Conservation (phyloP, 2,888 invertebrate genomes). For the Scaptomyza polygonia region DNA sequence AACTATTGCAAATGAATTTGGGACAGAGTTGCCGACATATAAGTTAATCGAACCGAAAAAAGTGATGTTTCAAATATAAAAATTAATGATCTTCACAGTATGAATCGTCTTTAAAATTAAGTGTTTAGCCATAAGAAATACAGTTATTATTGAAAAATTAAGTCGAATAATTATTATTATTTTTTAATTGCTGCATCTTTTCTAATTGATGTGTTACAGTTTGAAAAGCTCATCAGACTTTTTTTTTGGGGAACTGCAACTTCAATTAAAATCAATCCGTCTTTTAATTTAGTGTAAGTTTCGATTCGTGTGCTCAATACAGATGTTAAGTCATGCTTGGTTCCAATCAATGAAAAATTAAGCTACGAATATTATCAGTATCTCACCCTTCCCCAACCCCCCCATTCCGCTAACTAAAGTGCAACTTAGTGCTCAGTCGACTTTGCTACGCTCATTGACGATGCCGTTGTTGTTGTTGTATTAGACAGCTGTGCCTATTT, state of each 20-base stretch:
- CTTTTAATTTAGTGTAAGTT: neutral
- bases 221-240: slow-evolving; percentile 23
- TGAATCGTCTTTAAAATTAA: neutral
- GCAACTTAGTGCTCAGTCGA: slow-evolving; percentile 69
- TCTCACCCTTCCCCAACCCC: neutral
- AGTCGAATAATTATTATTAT: neutral
- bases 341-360: slow-evolving; percentile 54
- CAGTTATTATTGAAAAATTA: slow-evolving; percentile 5
- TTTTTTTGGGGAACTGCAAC: neutral
- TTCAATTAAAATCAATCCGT: slow-evolving; percentile 17
- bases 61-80: neutral
- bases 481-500: slow-evolving; percentile 46
- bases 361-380: slow-evolving; percentile 28
- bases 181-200: slow-evolving; percentile 18
- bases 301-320: slow-evolving; percentile 5
- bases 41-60: neutral
- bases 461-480: slow-evolving; percentile 30
- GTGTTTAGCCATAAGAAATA: no score
- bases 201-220: slow-evolving; percentile 68
- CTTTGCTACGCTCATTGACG: slow-evolving; percentile 67
- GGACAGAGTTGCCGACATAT: neutral
- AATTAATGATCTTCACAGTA: neutral
- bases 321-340: slow-evolving; percentile 12
- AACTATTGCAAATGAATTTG: slow-evolving; percentile 30
- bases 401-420: slow-evolving; percentile 31